Conservation (phyloP, 2,888 invertebrate species). For the Lithophane leautieri region DNA sequence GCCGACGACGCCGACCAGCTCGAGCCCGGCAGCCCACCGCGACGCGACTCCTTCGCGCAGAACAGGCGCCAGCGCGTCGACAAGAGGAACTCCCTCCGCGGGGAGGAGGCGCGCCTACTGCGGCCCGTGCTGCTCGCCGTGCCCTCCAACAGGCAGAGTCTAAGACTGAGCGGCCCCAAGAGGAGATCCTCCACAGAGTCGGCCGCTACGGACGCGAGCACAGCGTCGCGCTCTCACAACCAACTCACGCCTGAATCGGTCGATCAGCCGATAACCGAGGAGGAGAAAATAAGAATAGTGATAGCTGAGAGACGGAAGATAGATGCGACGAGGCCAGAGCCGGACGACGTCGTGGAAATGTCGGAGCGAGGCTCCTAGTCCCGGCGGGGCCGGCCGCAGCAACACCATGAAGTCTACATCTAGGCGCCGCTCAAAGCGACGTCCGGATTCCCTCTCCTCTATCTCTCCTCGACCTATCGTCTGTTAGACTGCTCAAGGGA, state of each 20-base stretch:
- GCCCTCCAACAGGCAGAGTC: constrained; percentile 80
- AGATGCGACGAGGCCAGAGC: constrained; percentile 84
- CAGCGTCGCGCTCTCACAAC: constrained; percentile 68
- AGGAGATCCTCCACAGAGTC: constrained; percentile 82
- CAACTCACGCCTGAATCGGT: constrained; percentile 71
- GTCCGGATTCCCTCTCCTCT: constrained; percentile 61
- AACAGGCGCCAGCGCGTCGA: constrained; percentile 87
- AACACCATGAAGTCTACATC: constrained; percentile 89
- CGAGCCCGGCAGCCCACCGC: constrained; percentile 86
- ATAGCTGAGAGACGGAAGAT: constrained; percentile 91
- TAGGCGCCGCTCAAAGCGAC: constrained; percentile 73
- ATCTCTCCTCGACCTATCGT: constrained; percentile 67
- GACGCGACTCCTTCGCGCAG: constrained; percentile 87
- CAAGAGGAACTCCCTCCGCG: constrained; percentile 84
- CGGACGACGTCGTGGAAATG: constrained; percentile 83
- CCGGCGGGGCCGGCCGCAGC: constrained; percentile 89
- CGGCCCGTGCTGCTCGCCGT: constrained; percentile 85
- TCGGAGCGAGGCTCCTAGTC: constrained; percentile 88
- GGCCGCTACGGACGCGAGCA: constrained; percentile 75
- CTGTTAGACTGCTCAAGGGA: constrained; percentile 75
- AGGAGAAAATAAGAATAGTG: constrained; percentile 91
- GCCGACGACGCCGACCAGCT: constrained; percentile 90
- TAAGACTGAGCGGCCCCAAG: constrained; percentile 75
- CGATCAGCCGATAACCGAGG: constrained; percentile 81
- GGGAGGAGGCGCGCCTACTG: constrained; percentile 86